phyloP scores from a whole-genome alignment of 2,888 invertebrate genomes.

The Glaucopsyche alexis region DNA sequence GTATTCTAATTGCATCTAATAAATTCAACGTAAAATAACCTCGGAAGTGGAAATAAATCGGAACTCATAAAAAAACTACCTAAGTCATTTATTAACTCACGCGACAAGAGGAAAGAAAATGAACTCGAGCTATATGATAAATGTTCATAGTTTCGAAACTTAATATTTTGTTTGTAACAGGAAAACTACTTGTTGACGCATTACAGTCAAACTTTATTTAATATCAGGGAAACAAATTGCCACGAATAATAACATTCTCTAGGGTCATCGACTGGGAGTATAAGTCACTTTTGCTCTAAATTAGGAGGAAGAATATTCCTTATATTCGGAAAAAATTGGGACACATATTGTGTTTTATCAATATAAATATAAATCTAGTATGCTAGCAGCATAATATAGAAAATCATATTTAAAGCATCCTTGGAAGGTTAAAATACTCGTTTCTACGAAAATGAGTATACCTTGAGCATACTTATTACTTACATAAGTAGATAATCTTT shows the following conservation, averaged over 20 bases:
- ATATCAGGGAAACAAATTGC: slow-evolving; percentile 34
- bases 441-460: too few species aligned
- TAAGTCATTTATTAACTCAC: slow-evolving; percentile 33
- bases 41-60: slow-evolving; percentile 9
- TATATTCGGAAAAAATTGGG: too few species aligned
- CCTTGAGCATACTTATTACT: too few species aligned
- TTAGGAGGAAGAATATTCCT: background rate
- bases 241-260: slow-evolving; percentile 15
- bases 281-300: background rate
- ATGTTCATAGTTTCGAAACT: slow-evolving; percentile 33
- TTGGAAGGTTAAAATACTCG: too few species aligned
- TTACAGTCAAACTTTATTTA: slow-evolving; percentile 38
- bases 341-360: background rate
- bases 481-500: background rate
- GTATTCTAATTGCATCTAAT: slow-evolving; percentile 1
- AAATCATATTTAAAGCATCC: too few species aligned
- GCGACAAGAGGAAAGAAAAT: slow-evolving; percentile 31
- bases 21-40: background rate
- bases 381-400: background rate
- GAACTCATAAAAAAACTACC: slow-evolving; percentile 23
- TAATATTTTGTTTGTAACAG: slow-evolving; percentile 36
- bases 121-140: slow-evolving; percentile 35
- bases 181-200: slow-evolving; percentile 40
- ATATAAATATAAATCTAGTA: background rate
- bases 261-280: background rate